These are phyloP conservation scores for Apodemia mormo DNA, from an alignment of 2,888 invertebrate genomes.

Conservation along the genomic window DNA sequence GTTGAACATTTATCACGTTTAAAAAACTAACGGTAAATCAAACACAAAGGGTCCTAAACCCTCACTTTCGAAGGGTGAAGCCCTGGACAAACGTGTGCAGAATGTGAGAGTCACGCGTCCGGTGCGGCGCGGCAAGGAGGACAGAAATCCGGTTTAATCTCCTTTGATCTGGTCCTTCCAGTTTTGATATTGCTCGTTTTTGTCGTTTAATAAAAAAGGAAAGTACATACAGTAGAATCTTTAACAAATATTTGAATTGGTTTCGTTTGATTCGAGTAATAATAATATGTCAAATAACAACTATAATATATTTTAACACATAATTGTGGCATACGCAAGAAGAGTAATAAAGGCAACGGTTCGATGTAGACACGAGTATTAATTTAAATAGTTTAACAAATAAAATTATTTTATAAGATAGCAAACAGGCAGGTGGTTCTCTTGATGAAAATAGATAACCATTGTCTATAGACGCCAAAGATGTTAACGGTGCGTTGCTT, in stretches of 20 bases:
- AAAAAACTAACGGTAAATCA: slow-evolving; percentile 4
- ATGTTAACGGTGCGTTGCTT: too few relatives aligned
- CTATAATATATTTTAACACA: too few relatives aligned
- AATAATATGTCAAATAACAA: too few relatives aligned
- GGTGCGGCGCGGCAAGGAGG: background rate
- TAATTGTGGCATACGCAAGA: too few relatives aligned
- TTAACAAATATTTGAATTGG: background rate
- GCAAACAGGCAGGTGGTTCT: too few relatives aligned
- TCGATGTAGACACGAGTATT: too few relatives aligned
- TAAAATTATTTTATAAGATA: too few relatives aligned
- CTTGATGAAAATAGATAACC: too few relatives aligned
- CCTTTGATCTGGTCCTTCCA: background rate
- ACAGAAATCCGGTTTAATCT: background rate
- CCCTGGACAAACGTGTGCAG: background rate
- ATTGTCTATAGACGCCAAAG: too few relatives aligned
- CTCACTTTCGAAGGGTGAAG: background rate
- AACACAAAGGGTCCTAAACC: background rate
- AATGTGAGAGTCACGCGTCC: background rate
- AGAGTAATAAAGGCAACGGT: too few relatives aligned
- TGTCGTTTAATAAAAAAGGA: background rate
- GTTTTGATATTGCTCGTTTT: background rate
- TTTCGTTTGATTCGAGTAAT: too few relatives aligned
- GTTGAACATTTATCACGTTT: background rate
- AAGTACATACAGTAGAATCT: background rate
- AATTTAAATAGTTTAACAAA: too few relatives aligned